These are phyloP conservation scores for Australoheros facetus DNA, from an alignment of 2,797 vertebrate genomes.

Conservation along the genomic window DNA sequence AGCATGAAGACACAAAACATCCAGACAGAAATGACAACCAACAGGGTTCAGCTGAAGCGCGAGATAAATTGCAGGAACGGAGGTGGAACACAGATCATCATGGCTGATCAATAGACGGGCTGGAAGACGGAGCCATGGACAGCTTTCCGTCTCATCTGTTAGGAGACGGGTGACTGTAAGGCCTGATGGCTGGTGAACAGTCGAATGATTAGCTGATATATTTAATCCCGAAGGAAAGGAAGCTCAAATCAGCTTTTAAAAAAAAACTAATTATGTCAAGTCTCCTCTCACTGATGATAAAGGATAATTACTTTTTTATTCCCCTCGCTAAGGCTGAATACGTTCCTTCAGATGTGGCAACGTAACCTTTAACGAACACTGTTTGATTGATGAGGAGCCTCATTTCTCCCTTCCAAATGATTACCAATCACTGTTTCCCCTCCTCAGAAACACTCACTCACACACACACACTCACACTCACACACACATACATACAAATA, in stretches of 20 bases:
- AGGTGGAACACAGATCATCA: slow-evolving; percentile 22
- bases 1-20: slow-evolving; percentile 24
- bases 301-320: slow-evolving; percentile 86
- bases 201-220: slow-evolving; percentile 61
- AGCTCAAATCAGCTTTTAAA: slow-evolving; percentile 72
- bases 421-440: slow-evolving; percentile 73
- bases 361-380: slow-evolving; percentile 81
- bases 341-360: slow-evolving; percentile 71
- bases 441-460: slow-evolving; percentile 33
- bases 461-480: slow-evolving; percentile 38
- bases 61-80: slow-evolving; percentile 20
- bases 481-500: slow-evolving; percentile 47
- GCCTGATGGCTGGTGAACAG: slow-evolving; percentile 36
- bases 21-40: slow-evolving; percentile 14
- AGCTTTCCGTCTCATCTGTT: slow-evolving; percentile 30
- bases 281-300: slow-evolving; percentile 83
- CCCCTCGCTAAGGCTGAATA: slow-evolving; percentile 70
- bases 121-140: slow-evolving; percentile 12
- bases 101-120: slow-evolving; percentile 49
- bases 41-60: background rate
- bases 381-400: slow-evolving; percentile 81
- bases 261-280: slow-evolving; percentile 80
- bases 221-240: slow-evolving; percentile 75
- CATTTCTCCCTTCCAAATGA: slow-evolving; percentile 76
- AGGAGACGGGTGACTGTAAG: slow-evolving; percentile 28